These are phyloP conservation scores for Amazona vittata DNA, from an alignment of 2,113 vertebrate species.

Conservation along the genomic window DNA sequence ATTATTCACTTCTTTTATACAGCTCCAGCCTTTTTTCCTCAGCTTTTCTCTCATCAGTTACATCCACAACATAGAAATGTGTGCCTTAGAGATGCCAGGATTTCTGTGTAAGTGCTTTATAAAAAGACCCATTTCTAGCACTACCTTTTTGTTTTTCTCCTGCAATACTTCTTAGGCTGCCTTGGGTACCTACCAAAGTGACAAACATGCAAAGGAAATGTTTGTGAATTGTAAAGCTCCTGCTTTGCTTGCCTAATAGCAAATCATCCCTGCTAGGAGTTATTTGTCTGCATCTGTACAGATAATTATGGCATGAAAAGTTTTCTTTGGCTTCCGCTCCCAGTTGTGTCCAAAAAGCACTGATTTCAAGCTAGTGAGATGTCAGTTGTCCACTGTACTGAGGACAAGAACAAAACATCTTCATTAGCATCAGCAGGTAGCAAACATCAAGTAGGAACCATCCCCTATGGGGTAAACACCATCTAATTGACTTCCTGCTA, in stretches of 20 bases:
- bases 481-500: not conserved
- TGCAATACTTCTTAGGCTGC: not conserved
- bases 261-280: not conserved
- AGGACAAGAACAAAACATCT: not conserved
- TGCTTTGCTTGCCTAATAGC: not conserved
- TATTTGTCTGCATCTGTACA: not conserved
- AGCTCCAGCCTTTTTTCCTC: not conserved
- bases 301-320: not conserved
- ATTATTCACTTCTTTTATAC: not conserved
- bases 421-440: constrained; percentile 2
- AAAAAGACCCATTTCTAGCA: not conserved
- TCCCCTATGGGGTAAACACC: not conserved
- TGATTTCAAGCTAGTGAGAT: not conserved
- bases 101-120: not conserved
- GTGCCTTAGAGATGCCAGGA: not conserved
- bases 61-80: not conserved
- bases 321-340: not conserved
- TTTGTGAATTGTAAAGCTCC: not conserved
- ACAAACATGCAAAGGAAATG: not conserved
- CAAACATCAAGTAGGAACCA: not conserved
- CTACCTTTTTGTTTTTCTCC: not conserved
- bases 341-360: not conserved
- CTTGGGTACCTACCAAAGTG: not conserved
- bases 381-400: not conserved
- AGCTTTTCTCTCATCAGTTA: not conserved